These are phyloP conservation scores for Dipodomys spectabilis DNA, from an alignment of 2,113 vertebrate genomes.

Conservation along the genomic window DNA sequence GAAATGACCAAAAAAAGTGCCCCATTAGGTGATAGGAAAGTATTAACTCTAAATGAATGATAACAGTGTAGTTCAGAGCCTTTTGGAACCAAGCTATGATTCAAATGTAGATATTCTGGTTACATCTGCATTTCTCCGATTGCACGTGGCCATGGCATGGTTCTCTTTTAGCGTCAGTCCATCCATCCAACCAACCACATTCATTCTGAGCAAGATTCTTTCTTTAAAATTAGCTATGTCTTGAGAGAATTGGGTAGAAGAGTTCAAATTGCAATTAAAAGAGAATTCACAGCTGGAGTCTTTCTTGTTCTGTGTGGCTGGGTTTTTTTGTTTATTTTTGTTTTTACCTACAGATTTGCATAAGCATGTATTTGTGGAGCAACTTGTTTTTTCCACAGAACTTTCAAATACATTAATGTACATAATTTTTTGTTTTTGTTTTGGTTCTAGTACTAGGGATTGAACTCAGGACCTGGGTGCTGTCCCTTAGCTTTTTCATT, in stretches of 20 bases:
- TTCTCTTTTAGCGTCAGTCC: not conserved
- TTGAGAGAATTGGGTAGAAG: conserved; percentile 12
- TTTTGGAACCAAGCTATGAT: not conserved
- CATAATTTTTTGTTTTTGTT: not conserved
- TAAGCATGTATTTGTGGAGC: conserved; percentile 1
- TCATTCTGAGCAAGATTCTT: conserved; percentile 38
- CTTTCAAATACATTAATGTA: not conserved
- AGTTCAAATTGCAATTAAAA: conserved; percentile 49
- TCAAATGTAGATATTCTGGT: conserved; percentile 8
- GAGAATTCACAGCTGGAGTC: conserved; percentile 58
- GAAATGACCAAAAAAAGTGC: not conserved
- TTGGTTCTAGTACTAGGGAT: too few species aligned
- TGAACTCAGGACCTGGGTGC: too few species aligned
- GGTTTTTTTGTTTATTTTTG: not conserved
- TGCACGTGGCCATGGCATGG: not conserved
- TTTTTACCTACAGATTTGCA: conserved; percentile 50
- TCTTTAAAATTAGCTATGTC: not conserved
- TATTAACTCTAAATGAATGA: not conserved
- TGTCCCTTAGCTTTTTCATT: too few species aligned
- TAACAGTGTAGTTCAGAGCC: not conserved
- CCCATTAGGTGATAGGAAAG: not conserved
- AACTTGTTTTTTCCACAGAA: conserved; percentile 33
- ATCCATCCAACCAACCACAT: not conserved
- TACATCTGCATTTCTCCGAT: not conserved
- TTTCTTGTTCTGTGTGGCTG: not conserved